Percentiles rank a stretch among this genome's conserved stretches.
These are phyloP conservation scores for Melinopterus prodromus DNA, from an alignment of 2,888 invertebrate species.

Conservation along the genomic window DNA sequence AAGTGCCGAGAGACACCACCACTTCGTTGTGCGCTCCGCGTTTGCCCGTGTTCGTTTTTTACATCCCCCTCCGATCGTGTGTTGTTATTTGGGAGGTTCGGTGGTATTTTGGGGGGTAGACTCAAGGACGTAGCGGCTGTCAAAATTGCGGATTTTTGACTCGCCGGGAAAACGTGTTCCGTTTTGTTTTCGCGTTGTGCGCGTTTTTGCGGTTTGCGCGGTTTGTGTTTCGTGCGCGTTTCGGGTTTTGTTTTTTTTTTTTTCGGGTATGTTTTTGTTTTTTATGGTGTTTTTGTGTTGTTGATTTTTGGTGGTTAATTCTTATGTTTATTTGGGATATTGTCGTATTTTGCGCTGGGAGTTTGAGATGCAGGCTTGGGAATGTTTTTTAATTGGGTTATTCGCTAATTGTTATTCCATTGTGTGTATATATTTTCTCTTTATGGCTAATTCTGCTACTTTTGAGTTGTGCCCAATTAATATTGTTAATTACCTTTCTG, in stretches of 20 bases:
- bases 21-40: slow-evolving; percentile 34
- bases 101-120: slow-evolving; percentile 52
- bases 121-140: slow-evolving; percentile 55
- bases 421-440: too few species aligned
- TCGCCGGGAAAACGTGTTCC: slow-evolving; percentile 20
- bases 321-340: too few species aligned
- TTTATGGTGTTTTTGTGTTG: slow-evolving; percentile 15
- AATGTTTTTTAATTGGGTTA: too few species aligned
- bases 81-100: slow-evolving; percentile 52
- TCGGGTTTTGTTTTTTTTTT: slow-evolving; percentile 26
- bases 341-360: not conserved
- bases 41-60: slow-evolving; percentile 43
- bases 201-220: not conserved
- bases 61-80: slow-evolving; percentile 43
- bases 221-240: not conserved
- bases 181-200: slow-evolving; percentile 36
- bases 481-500: too few species aligned
- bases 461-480: too few species aligned
- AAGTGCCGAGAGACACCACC: slow-evolving; percentile 45
- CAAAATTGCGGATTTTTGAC: slow-evolving; percentile 46
- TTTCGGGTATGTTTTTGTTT: slow-evolving; percentile 29
- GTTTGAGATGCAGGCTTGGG: too few species aligned
- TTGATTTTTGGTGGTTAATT: not conserved
- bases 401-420: too few species aligned
- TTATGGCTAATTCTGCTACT: too few species aligned